Percentiles rank a stretch among this genome's conserved stretches.
Evolutionary conservation across 2,797 vertebrate genomes (phyloP).

Genomic region (Scomberomorus guttatus): DNA sequence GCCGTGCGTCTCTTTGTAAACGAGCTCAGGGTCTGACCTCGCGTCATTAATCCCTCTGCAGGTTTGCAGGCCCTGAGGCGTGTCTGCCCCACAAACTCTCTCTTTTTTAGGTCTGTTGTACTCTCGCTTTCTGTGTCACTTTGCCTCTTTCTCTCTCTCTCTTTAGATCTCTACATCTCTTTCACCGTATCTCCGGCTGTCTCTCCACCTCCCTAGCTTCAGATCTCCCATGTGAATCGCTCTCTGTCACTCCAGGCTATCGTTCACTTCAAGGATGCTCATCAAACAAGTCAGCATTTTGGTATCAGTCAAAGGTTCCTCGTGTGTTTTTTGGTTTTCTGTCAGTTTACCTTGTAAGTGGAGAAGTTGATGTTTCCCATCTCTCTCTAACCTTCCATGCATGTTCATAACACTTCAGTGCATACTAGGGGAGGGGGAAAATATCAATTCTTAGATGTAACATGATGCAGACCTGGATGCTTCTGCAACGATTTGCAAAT

Average conservation of each 20-base stretch:
- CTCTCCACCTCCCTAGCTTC: slow-evolving; percentile 26
- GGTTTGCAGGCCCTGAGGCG: slow-evolving; percentile 42
- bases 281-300: slow-evolving; percentile 59
- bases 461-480: no score
- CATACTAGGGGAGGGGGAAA: neutral
- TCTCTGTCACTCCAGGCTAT: slow-evolving; percentile 55
- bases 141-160: slow-evolving; percentile 17
- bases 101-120: slow-evolving; percentile 41
- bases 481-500: no score
- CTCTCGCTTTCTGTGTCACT: slow-evolving; percentile 49
- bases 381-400: neutral
- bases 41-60: slow-evolving; percentile 64
- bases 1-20: slow-evolving; percentile 64
- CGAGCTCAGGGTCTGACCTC: slow-evolving; percentile 62
- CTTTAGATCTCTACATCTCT: slow-evolving; percentile 48
- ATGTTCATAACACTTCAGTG: neutral
- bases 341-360: slow-evolving; percentile 24
- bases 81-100: slow-evolving; percentile 42
- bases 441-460: no score
- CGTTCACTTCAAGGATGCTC: slow-evolving; percentile 59
- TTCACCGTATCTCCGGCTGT: slow-evolving; percentile 30
- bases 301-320: slow-evolving; percentile 32
- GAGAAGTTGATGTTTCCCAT: slow-evolving; percentile 25
- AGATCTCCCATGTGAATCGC: slow-evolving; percentile 32
- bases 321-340: slow-evolving; percentile 15